Evolutionary conservation across 2,797 vertebrate species (phyloP).

Genomic region (Chelidonichthys spinosus): DNA sequence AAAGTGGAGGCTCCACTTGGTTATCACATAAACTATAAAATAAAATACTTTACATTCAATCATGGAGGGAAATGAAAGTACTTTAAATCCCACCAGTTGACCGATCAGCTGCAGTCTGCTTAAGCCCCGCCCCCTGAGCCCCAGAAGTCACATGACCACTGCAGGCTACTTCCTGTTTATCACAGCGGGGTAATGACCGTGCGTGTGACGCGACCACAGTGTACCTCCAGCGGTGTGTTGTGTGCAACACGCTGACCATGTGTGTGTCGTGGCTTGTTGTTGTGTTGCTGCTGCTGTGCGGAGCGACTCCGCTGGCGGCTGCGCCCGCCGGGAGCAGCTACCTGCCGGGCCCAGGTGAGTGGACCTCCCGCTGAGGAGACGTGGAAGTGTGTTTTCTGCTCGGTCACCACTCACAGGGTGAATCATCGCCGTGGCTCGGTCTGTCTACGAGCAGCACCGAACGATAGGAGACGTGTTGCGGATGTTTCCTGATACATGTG

Average conservation of each 20-base stretch:
- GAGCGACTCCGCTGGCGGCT: slow-evolving; percentile 26
- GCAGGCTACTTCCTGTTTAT: slow-evolving; percentile 61
- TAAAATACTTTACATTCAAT: too few relatives aligned
- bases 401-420: too few relatives aligned
- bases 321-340: slow-evolving; percentile 36
- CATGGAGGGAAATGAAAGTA: background rate
- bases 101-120: background rate
- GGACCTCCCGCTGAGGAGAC: fast-evolving
- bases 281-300: slow-evolving; percentile 37
- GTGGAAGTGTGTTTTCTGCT: background rate
- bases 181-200: background rate
- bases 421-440: too few relatives aligned
- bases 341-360: slow-evolving; percentile 66
- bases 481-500: background rate
- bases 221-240: too few relatives aligned
- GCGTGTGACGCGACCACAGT: too few relatives aligned
- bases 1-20: background rate
- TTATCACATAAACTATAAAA: too few relatives aligned
- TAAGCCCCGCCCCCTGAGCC: background rate
- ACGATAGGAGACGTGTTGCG: too few relatives aligned
- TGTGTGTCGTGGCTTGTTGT: slow-evolving; percentile 6
- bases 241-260: slow-evolving; percentile 1
- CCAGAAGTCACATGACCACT: slow-evolving; percentile 41
- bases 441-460: too few relatives aligned
- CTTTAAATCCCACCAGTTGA: background rate